Percentiles rank a stretch among this genome's conserved stretches.
Conservation (phyloP, 2,888 invertebrate genomes). For the Apodemia mormo region DNA sequence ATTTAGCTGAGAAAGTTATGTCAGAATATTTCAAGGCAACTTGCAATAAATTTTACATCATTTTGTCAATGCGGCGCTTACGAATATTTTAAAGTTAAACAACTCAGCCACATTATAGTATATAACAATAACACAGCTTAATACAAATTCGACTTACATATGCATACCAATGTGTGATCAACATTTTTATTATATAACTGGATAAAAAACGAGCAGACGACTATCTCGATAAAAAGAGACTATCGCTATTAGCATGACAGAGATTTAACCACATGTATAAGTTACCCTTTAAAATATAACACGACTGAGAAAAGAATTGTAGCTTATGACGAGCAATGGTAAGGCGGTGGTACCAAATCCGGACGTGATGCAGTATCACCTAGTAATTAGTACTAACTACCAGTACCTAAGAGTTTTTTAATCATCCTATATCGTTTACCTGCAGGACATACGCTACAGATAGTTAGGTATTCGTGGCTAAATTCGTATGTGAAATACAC, state of each 20-base stretch:
- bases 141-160: not conserved
- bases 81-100: no score
- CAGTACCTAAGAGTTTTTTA: no score
- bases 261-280: not conserved
- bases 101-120: not conserved
- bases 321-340: not conserved
- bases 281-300: not conserved
- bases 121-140: not conserved
- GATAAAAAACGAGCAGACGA: not conserved
- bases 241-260: not conserved
- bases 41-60: not conserved
- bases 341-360: not conserved
- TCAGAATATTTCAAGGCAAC: conserved; percentile 65
- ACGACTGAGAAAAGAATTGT: not conserved
- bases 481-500: no score
- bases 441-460: no score
- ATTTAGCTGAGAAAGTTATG: conserved; percentile 70
- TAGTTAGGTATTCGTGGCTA: no score
- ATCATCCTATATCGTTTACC: no score
- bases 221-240: not conserved
- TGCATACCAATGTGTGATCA: not conserved
- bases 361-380: not conserved
- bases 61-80: not conserved
- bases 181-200: not conserved
- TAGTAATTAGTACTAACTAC: no score